These are phyloP conservation scores for Aquila chrysaetos DNA, from an alignment of 2,797 vertebrate species.

Conservation along the genomic window DNA sequence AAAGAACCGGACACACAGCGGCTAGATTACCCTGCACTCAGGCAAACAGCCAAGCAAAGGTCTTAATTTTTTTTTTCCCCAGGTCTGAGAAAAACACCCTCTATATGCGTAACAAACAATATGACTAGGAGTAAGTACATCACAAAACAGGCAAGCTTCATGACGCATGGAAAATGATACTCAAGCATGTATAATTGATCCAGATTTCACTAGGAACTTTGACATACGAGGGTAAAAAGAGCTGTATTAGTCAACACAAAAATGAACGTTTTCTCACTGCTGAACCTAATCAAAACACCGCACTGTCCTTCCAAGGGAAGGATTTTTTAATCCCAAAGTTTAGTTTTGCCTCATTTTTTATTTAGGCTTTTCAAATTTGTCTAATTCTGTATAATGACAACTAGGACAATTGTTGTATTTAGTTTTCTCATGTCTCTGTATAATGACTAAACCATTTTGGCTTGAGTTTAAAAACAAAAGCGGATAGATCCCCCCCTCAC, in stretches of 20 bases:
- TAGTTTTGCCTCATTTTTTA: neutral
- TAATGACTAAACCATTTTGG: neutral
- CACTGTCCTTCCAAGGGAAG: neutral
- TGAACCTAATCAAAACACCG: neutral
- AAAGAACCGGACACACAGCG: neutral
- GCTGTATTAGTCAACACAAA: neutral
- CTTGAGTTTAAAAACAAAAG: neutral
- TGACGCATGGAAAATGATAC: neutral
- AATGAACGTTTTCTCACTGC: neutral
- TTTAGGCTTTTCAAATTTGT: neutral
- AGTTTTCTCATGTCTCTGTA: neutral
- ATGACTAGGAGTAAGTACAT: neutral
- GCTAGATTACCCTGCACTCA: neutral
- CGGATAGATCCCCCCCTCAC: neutral
- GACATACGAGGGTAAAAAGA: neutral
- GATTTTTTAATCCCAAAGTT: neutral
- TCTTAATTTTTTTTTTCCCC: neutral
- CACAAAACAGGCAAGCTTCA: neutral
- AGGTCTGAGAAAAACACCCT: neutral
- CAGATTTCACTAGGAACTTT: neutral
- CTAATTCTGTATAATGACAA: neutral
- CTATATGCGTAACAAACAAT: neutral
- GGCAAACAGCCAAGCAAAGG: neutral
- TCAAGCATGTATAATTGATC: neutral
- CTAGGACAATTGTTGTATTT: neutral